These are phyloP conservation scores for Galerucella nymphaeae DNA, from an alignment of 2,888 invertebrate species.

Conservation along the genomic window DNA sequence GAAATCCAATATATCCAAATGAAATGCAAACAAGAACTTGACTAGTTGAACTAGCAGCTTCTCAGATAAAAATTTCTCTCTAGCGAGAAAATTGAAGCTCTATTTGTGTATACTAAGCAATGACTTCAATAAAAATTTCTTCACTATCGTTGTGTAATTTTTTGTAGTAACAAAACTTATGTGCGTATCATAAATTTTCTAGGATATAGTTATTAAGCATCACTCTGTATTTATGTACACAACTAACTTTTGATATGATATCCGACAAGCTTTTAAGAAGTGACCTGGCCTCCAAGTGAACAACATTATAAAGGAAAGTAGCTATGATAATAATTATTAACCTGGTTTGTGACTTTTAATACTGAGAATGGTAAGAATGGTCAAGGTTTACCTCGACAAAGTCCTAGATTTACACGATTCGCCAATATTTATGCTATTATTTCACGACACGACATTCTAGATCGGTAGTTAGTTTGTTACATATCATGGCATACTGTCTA, in stretches of 20 bases:
- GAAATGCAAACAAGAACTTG: too few relatives aligned
- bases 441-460: conserved; percentile 12
- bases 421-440: conserved; percentile 27
- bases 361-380: conserved; percentile 17
- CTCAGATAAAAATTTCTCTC: too few relatives aligned
- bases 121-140: too few relatives aligned
- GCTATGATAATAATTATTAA: conserved; percentile 21
- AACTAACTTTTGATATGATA: neutral
- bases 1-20: too few relatives aligned
- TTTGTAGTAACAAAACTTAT: too few relatives aligned
- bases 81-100: too few relatives aligned
- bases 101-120: too few relatives aligned
- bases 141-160: too few relatives aligned
- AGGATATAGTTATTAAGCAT: neutral
- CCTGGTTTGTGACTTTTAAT: conserved; percentile 28
- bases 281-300: conserved; percentile 27
- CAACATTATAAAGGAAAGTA: conserved; percentile 25
- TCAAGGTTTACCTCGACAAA: conserved; percentile 27
- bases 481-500: neutral
- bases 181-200: too few relatives aligned
- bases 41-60: too few relatives aligned
- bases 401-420: conserved; percentile 27
- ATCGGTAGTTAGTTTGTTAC: conserved; percentile 11
- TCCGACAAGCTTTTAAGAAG: conserved; percentile 16
- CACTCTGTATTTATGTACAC: neutral